Conservation (phyloP, 2,797 vertebrate species). For the Anguilla megastoma region DNA sequence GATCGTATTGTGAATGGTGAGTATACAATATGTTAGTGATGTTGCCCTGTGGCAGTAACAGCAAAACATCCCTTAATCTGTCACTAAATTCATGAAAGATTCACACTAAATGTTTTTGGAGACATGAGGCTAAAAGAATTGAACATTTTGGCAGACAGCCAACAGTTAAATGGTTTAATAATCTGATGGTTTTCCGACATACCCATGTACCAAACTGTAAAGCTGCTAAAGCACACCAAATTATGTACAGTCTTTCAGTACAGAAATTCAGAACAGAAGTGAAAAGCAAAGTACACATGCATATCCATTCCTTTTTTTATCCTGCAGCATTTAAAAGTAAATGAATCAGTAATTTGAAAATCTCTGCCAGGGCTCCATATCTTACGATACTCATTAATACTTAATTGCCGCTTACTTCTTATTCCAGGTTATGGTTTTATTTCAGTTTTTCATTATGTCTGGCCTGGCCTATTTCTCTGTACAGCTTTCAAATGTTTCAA, state of each 20-base stretch:
- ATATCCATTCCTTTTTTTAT: not conserved
- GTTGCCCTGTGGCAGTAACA: too few species aligned
- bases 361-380: not conserved
- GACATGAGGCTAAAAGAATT: not conserved
- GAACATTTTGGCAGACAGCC: not conserved
- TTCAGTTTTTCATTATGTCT: not conserved
- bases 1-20: not conserved
- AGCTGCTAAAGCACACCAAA: not conserved
- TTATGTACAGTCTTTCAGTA: not conserved
- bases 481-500: not conserved
- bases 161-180: not conserved
- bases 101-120: not conserved
- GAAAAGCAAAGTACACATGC: not conserved
- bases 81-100: not conserved
- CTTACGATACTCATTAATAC: not conserved
- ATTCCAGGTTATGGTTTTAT: not conserved
- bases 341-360: not conserved
- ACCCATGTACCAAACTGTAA: not conserved
- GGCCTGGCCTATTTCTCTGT: not conserved
- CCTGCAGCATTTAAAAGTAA: not conserved
- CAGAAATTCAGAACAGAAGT: not conserved
- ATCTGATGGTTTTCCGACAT: not conserved
- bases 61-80: not conserved
- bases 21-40: not conserved
- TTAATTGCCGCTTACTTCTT: not conserved